A percentile compares a stretch with the other conserved stretches of the same genome.
phyloP scores from a whole-genome alignment of 2,113 vertebrate species.

The Lepidothrix coronata region DNA sequence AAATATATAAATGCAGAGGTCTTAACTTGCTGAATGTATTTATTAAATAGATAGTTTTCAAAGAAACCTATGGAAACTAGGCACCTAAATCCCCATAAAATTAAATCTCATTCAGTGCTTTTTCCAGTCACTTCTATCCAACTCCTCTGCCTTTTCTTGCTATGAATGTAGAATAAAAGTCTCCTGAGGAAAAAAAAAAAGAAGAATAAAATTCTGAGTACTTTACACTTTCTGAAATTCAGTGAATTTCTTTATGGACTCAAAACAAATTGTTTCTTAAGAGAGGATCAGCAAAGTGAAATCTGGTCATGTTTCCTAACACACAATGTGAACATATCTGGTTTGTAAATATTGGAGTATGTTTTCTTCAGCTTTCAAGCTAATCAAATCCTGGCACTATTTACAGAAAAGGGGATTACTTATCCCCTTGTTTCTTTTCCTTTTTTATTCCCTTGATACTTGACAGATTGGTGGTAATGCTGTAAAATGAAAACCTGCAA shows the following conservation, averaged over 20 bases:
- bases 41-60: constrained; percentile 3
- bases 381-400: not conserved
- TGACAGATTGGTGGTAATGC: not conserved
- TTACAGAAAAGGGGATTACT: not conserved
- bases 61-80: not conserved
- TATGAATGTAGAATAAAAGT: not conserved
- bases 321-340: not conserved
- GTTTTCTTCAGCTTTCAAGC: not conserved
- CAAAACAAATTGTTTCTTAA: not conserved
- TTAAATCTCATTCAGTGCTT: not conserved
- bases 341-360: not conserved
- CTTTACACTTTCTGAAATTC: not conserved
- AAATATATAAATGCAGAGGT: not conserved
- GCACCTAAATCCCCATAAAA: not conserved
- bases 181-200: not conserved
- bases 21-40: not conserved
- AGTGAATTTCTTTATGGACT: not conserved
- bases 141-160: not conserved
- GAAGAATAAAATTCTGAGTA: not conserved
- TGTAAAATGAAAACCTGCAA: not conserved
- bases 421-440: not conserved
- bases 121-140: not conserved
- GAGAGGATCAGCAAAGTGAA: not conserved
- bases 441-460: not conserved
- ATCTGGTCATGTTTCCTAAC: not conserved